These are phyloP conservation scores for Numenius arquata DNA, from an alignment of 2,113 vertebrate species.

Conservation along the genomic window DNA sequence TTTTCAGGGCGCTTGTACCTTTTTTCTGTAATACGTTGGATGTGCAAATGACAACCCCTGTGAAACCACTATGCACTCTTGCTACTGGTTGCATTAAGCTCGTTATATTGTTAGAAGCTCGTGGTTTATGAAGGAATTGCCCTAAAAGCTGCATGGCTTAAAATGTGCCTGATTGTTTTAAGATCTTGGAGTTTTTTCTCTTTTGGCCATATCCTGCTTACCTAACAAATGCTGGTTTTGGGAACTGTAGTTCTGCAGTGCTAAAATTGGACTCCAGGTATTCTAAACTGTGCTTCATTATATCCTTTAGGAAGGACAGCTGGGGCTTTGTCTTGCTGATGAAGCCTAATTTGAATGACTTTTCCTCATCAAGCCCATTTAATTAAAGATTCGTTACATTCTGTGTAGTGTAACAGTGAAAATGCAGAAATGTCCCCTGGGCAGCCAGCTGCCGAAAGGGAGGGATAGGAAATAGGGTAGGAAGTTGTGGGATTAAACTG, in stretches of 20 bases:
- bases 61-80: neutral
- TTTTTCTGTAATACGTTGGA: neutral
- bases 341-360: constrained; percentile 39
- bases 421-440: neutral
- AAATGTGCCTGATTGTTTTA: neutral
- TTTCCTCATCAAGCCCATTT: constrained; percentile 39
- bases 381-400: constrained; percentile 51
- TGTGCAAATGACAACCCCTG: neutral
- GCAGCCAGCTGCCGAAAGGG: neutral
- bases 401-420: neutral
- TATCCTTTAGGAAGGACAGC: constrained; percentile 20
- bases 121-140: neutral
- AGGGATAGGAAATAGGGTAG: neutral
- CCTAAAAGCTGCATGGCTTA: neutral
- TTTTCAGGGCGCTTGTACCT: neutral
- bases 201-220: neutral
- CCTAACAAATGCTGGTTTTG: neutral
- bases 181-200: neutral
- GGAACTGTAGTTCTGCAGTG: neutral
- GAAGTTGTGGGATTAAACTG: neutral
- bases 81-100: neutral
- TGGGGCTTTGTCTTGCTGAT: constrained; percentile 40
- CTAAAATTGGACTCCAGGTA: constrained; percentile 30
- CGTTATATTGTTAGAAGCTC: neutral
- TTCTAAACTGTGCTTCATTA: neutral